Base-by-base conservation (phyloP, 2,797 vertebrate species). In the Chelonia mydas region DNA sequence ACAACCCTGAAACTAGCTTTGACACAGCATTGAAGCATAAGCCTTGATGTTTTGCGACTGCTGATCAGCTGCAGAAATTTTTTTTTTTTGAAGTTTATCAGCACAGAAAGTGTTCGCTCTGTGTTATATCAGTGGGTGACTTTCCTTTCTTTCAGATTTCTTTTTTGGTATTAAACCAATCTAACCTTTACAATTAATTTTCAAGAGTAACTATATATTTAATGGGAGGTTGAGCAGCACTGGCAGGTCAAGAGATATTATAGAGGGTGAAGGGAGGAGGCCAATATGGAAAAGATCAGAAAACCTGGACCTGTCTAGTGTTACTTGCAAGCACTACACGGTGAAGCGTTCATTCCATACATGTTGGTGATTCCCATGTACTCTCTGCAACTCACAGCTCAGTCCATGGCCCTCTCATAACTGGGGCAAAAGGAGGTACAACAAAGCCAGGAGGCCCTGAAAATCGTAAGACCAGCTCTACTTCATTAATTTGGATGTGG, bases 151-250 rank as follows among this genome's bases (percentile, higher is more conserved):
- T 92, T 86, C 68, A 79, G 47, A 16, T 91, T 95, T 94, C 49
- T 93, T 80, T 86, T 57, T 54, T 76, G 51, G 81, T 84, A 86
- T 93, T 86, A 92, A 85, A 95, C 87, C 87, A 92, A 81, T 93
- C 82, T 83, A 84, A 83, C 87, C 68, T 86, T 95, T 92, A 92
- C 80, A 95, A 92, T 28, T 72, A 65, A 80, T 59, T 96, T 93
- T 84, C 90, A 82, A 84, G 21, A 82, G 50, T 79, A 92, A 79
- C 88, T 90, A 2, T 25, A 84, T 80, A 49, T 87, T 92, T 90
- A 83, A 93, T 47, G 65, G 80, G 85, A 86, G 77, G 49, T 41
- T 93, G 37, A 76, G 80, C 91, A 95, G 76, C 92, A 92, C 3
- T 72, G 89, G 80, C 59, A 84, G 87, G 93, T 95, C 65, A 88